Conservation (phyloP, 2,888 invertebrate species). For the Archips xylosteana region DNA sequence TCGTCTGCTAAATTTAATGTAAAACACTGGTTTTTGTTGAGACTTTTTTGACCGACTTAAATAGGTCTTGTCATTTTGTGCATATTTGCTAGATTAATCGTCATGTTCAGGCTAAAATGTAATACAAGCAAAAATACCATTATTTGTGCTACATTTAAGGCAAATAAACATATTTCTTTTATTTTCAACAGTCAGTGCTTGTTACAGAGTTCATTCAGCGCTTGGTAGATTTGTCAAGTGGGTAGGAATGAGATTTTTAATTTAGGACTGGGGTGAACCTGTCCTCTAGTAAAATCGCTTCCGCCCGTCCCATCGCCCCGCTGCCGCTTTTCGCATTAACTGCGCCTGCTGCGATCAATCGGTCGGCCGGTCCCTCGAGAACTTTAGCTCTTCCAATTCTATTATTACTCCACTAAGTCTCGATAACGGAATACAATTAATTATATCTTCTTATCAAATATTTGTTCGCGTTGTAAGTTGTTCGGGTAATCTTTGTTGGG, state of each 20-base stretch:
- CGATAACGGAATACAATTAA: slow-evolving; percentile 33
- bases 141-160: too few species aligned
- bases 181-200: too few species aligned
- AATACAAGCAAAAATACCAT: too few species aligned
- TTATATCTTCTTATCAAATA: slow-evolving; percentile 38
- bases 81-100: too few species aligned
- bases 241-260: not conserved
- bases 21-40: too few species aligned
- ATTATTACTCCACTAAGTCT: slow-evolving; percentile 38
- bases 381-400: slow-evolving; percentile 38
- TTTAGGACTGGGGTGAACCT: not conserved
- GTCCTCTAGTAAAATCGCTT: not conserved
- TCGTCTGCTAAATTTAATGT: too few species aligned
- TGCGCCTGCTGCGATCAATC: slow-evolving; percentile 32
- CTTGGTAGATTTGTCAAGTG: too few species aligned
- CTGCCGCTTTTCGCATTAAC: slow-evolving; percentile 12
- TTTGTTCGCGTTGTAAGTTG: slow-evolving; percentile 23
- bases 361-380: slow-evolving; percentile 22
- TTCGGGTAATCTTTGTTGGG: slow-evolving; percentile 18
- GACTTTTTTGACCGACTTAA: too few species aligned
- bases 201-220: too few species aligned
- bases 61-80: too few species aligned
- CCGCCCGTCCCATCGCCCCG: not conserved
- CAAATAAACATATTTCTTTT: too few species aligned
- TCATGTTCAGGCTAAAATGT: too few species aligned